Conservation (phyloP, 1,140 invertebrate genomes). For the Euglossa dilemma region DNA sequence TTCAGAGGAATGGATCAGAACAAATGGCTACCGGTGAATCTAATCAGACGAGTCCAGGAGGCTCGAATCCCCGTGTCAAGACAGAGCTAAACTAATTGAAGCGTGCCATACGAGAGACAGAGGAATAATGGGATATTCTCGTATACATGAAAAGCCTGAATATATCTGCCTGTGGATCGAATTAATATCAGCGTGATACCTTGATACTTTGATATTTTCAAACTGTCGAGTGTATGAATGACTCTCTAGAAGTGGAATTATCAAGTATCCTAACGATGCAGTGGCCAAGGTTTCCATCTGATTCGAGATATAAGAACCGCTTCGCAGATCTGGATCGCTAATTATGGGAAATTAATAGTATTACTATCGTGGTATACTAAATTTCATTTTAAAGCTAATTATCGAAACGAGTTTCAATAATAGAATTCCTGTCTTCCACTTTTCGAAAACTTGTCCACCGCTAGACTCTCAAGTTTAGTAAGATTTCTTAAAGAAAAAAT, state of each 20-base stretch:
- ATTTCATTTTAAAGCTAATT: no score
- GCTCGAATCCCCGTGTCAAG: not conserved
- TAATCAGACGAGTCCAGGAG: not conserved
- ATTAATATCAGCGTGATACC: no score
- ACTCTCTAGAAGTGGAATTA: not conserved
- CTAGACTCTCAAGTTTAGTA: not conserved
- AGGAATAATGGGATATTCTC: not conserved
- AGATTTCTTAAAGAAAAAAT: not conserved
- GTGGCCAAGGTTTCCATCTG: no score
- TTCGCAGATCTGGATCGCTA: no score
- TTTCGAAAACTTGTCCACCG: not conserved
- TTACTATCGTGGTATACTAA: no score
- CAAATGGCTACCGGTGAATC: constrained; percentile 7
- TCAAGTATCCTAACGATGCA: not conserved
- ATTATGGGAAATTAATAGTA: no score
- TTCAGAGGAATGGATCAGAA: not conserved
- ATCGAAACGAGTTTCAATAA: no score
- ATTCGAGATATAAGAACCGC: no score
- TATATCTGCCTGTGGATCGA: no score
- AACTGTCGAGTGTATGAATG: not conserved
- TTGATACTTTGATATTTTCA: no score
- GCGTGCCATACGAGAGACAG: not conserved
- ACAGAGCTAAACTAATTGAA: not conserved
- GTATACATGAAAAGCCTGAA: not conserved
- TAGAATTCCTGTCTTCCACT: not conserved